Evolutionary conservation across 2,888 invertebrate species (phyloP), one percentile per base, ranked within the genome.

Genomic region (Gymnocheta viridis): DNA sequence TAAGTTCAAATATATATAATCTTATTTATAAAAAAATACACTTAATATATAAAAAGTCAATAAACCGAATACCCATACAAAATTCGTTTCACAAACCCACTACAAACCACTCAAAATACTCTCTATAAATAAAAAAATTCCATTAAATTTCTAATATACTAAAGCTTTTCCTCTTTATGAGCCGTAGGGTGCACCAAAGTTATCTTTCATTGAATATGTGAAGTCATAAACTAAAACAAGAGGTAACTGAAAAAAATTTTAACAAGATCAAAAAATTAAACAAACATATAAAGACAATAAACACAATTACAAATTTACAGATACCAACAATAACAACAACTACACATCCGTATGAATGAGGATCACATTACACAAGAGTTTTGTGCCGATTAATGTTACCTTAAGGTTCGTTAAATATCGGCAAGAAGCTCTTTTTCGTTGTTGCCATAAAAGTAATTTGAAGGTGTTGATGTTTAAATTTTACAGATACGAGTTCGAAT

Each of bases 381-480:
- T 80, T 77, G 76, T 56, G 83, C 70, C 83, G 76, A 80, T 72
- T 72, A 80, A 67, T 66, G 76, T 62, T 47, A 67, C 41, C 24
- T 41, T 62, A n/a, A 47, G 27, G 19, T 38, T 17, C 51, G 24
- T 17, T 51, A 41, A 6, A 74, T 14, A 51, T 27, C 44, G 27
- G 4, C 17, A 51, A 29, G 44, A 56, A 66, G 19, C 38, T 54
- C 47, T 29, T 32, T 62, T 29, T 19, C 35, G 10, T 51, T 66
- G 56, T 35, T 64, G 64, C 82, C 82, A 85, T 85, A 85, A 86
- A 87, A 87, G 87, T 87, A 88, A 88, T 89, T 89, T 89, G 89
- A 90, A 90, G 90, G 90, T 90, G 90, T 90, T 89, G 90, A 90
- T 90, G 90, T 90, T 90, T 90, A 90, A 89, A 90, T 90, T 90